Evolutionary conservation across 2,888 invertebrate genomes (phyloP).

Genomic region (Pterostichus madidus): DNA sequence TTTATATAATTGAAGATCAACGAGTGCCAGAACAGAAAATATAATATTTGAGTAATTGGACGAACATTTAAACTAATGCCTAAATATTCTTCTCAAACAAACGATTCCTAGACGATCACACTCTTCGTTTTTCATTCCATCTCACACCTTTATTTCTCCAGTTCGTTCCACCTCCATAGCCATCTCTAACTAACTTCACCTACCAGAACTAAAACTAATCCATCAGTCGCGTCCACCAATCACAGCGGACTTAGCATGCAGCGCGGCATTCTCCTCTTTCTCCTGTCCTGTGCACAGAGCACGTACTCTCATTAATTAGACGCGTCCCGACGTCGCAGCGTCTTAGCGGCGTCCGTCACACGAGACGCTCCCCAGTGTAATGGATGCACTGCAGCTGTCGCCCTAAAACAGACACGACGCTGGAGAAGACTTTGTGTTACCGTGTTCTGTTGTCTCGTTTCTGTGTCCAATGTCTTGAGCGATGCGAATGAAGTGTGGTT

Average conservation of each 20-base stretch:
- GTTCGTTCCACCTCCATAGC: background rate
- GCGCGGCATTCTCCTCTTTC: background rate
- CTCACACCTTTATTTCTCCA: background rate
- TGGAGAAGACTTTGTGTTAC: no score
- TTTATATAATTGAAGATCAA: no score
- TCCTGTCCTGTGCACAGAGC: background rate
- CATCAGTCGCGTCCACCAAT: constrained; percentile 55
- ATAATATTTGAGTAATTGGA: no score
- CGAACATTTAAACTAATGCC: no score
- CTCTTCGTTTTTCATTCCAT: background rate
- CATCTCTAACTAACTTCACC: background rate
- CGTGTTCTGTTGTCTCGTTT: background rate
- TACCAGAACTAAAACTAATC: constrained; percentile 53
- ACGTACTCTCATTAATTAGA: constrained; percentile 39
- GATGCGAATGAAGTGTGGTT: background rate
- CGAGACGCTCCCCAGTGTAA: constrained; percentile 53
- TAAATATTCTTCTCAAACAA: no score
- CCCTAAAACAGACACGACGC: background rate
- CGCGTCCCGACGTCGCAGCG: constrained; percentile 41
- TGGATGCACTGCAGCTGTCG: constrained; percentile 62
- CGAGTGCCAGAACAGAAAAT: no score
- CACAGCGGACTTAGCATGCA: constrained; percentile 49
- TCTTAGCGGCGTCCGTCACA: constrained; percentile 59
- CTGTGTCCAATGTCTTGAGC: background rate
- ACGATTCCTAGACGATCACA: no score